These are phyloP conservation scores for Syngnathus rostellatus DNA, from an alignment of 2,797 vertebrate genomes.

Conservation along the genomic window DNA sequence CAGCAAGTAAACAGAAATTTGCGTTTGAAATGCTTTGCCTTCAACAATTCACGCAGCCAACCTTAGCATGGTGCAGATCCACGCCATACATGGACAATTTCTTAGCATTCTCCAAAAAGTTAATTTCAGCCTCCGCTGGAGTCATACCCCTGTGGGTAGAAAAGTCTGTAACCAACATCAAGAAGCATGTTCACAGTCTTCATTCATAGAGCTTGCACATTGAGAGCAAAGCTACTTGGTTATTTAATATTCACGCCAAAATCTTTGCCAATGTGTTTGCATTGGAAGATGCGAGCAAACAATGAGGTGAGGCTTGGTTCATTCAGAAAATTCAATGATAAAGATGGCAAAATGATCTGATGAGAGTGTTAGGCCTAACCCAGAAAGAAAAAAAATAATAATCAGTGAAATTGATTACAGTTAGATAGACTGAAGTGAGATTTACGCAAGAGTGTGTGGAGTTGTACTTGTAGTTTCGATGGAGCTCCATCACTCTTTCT, in stretches of 20 bases:
- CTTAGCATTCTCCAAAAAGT: slow-evolving; percentile 98
- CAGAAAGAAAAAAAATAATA: background rate
- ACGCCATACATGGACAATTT: slow-evolving; percentile 99
- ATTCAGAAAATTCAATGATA: background rate
- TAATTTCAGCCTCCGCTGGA: slow-evolving; percentile 94
- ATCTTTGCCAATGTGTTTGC: background rate
- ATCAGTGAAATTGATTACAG: background rate
- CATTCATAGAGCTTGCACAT: background rate
- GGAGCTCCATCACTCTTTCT: slow-evolving; percentile 94
- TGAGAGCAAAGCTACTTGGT: background rate
- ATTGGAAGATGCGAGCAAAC: background rate
- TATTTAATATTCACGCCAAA: background rate
- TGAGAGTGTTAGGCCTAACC: background rate
- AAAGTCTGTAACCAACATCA: slow-evolving; percentile 6
- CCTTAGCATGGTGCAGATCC: slow-evolving; percentile 97
- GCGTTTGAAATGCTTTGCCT: background rate
- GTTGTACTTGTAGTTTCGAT: slow-evolving; percentile 92
- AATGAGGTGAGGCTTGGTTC: background rate
- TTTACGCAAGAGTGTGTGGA: slow-evolving; percentile 8
- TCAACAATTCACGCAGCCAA: slow-evolving; percentile 39
- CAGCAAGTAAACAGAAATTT: slow-evolving; percentile 5
- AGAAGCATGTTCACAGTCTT: background rate
- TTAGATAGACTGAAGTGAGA: slow-evolving; percentile 9
- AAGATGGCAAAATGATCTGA: background rate
- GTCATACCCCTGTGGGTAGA: slow-evolving; percentile 84